phyloP scores from a whole-genome alignment of 2,888 invertebrate genomes.

The Ophion ellenae region DNA sequence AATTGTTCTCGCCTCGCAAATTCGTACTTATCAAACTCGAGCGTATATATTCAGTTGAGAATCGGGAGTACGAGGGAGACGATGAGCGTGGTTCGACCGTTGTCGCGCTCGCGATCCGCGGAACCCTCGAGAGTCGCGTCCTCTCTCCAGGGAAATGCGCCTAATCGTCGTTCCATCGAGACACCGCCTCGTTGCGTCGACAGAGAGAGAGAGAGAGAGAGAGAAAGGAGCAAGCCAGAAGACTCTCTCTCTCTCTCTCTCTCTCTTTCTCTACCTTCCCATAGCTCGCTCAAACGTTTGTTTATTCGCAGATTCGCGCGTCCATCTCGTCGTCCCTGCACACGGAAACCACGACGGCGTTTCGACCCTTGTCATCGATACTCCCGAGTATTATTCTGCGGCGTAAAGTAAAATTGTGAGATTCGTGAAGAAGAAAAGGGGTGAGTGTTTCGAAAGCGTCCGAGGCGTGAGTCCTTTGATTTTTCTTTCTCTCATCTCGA shows the following conservation, averaged over 20 bases:
- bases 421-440: not conserved
- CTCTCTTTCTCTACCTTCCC: conserved; percentile 1
- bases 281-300: conserved; percentile 47
- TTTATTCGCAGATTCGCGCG: conserved; percentile 51
- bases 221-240: no score
- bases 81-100: not conserved
- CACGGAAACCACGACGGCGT: not conserved
- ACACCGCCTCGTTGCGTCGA: conserved; percentile 55
- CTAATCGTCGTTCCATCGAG: conserved; percentile 81
- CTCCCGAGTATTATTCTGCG: no score
- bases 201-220: not conserved
- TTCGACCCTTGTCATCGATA: not conserved
- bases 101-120: no score
- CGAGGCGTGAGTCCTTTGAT: conserved; percentile 35
- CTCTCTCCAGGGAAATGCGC: conserved; percentile 81
- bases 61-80: conserved; percentile 34
- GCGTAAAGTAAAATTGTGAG: no score
- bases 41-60: no score
- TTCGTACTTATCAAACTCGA: no score
- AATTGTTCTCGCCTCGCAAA: not conserved
- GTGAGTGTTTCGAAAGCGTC: not conserved
- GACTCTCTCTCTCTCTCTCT: not conserved
- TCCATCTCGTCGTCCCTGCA: not conserved
- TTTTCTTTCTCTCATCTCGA: conserved; percentile 20
- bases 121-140: not conserved